Conservation (phyloP, 2,888 invertebrate genomes). For the Hofmannophila pseudospretella region DNA sequence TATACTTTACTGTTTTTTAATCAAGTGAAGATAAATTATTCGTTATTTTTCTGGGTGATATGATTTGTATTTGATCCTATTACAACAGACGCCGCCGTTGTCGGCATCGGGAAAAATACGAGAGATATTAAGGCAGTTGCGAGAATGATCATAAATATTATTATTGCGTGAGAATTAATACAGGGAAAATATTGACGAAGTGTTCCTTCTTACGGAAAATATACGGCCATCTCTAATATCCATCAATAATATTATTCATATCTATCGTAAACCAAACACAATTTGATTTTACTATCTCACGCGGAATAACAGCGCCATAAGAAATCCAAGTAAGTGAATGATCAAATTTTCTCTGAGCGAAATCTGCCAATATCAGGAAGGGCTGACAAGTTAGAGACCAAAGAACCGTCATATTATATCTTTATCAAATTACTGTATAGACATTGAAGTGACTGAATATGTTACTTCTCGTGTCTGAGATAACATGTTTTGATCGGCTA, state of each 20-base stretch:
- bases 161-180: not conserved
- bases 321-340: constrained; percentile 1
- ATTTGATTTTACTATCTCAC: not conserved
- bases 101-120: too few species aligned
- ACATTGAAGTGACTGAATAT: not conserved
- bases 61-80: too few species aligned
- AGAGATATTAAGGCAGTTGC: not conserved
- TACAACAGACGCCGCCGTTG: too few species aligned
- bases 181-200: not conserved
- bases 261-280: not conserved
- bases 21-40: too few species aligned
- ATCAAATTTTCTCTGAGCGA: not conserved
- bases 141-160: not conserved
- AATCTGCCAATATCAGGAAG: constrained; percentile 2
- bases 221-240: not conserved
- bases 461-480: not conserved
- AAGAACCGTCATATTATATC: not conserved
- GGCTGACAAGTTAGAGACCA: not conserved
- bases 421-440: not conserved
- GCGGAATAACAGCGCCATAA: not conserved
- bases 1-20: too few species aligned
- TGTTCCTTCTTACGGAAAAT: not conserved
- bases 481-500: not conserved
- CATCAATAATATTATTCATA: not conserved
- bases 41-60: too few species aligned